Conservation (phyloP, 2,797 vertebrate species). For the Catostomus latipinnis region DNA sequence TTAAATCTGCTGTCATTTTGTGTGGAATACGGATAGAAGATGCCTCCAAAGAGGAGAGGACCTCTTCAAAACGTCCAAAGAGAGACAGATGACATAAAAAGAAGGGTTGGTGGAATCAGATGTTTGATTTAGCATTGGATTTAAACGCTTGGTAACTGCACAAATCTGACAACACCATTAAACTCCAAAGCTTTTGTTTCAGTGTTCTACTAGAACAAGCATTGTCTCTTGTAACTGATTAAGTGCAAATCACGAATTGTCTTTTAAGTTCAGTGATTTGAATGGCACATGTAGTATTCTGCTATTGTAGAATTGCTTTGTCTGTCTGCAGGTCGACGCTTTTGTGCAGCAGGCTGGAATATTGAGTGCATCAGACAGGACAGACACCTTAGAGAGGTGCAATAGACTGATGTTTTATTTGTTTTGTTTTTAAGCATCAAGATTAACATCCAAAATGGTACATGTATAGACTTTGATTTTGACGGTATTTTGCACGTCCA, state of each 20-base stretch:
- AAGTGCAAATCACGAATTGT: too few relatives aligned
- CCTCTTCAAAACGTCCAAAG: constrained; percentile 71
- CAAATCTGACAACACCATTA: neutral
- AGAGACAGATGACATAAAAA: constrained; percentile 67
- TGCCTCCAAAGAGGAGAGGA: constrained; percentile 75
- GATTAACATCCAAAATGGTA: neutral
- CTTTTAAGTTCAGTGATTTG: too few relatives aligned
- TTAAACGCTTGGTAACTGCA: too few relatives aligned
- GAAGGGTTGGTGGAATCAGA: constrained; percentile 65
- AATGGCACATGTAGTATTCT: too few relatives aligned
- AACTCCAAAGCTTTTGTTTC: too few relatives aligned
- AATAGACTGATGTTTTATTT: neutral
- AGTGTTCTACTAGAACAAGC: too few relatives aligned
- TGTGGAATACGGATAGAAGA: constrained; percentile 39
- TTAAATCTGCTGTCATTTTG: neutral
- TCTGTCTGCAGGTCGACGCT: constrained; percentile 36
- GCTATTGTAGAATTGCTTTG: neutral
- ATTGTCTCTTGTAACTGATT: too few relatives aligned
- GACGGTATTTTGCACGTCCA: neutral
- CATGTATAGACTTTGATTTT: neutral
- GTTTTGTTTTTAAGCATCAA: neutral
- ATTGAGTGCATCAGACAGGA: neutral
- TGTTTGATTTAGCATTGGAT: neutral
- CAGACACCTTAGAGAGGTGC: constrained; percentile 47
- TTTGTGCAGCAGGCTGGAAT: constrained; percentile 23